Evolutionary conservation across 2,888 invertebrate genomes (phyloP), one percentile per base, ranked within the genome.

Genomic region (Campoplex capitator): DNA sequence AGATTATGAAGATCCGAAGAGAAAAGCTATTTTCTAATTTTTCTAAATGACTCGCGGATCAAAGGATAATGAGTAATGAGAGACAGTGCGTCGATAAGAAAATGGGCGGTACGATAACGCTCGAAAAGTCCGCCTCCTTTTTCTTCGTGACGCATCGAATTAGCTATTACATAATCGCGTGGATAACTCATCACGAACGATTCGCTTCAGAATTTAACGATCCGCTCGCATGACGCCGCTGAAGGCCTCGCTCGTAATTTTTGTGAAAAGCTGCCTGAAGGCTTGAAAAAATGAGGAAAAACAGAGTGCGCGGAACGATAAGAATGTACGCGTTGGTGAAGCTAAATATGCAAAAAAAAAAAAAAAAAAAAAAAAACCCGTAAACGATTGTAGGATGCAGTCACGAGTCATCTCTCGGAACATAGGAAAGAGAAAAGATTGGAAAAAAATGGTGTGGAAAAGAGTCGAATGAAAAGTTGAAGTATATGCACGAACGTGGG

Each of bases 361-460:
- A 48, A 48, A 67, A 38, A 48, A 48, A n/a, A n/a, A n/a, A 13
- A 67, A 38, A 48, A 48, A 23, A 3, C 13, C 2, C 68, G 32
- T 56, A 18, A 23, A 51, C 28, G 67, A 62, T 67, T 77, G 73
- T 71, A 62, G 23, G 56, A 58, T 48, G 45, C 51, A 38, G 75
- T 28, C 73, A 65, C 35, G 58, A 77, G 68, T 84, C 74, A 23
- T 16, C 1, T 51, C 70, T 65, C 65, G 74, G 58, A 79, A 62
- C 28, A 23, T 51, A 84, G 75, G 42, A 32, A 51, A 32, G 32
- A 67, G 68, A 58, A 78, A 79, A 80, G 76, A 80, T 68, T 74
- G 54, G 74, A 42, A 58, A 84, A 84, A 68, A 58, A 42, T 56
- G n/a, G 65, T 32, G 32, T 32, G 56, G 28, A 54, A 42, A 56